These are phyloP conservation scores for Coccyzus lansbergi DNA, from an alignment of 2,797 vertebrate species.

Conservation along the genomic window DNA sequence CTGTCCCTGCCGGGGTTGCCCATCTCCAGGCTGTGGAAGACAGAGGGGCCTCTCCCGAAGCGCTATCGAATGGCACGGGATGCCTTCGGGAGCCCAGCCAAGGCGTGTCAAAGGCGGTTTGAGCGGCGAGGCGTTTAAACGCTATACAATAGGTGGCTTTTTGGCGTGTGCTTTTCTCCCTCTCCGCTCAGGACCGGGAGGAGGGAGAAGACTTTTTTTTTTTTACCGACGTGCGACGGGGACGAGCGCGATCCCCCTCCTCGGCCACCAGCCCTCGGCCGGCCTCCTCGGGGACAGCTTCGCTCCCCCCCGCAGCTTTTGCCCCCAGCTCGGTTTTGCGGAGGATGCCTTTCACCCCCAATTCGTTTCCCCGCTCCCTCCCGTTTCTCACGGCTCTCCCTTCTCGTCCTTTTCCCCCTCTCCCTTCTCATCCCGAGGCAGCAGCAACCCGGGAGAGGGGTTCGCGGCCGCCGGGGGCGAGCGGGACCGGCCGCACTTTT, in stretches of 20 bases:
- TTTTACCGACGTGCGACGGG: background rate
- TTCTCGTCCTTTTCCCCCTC: background rate
- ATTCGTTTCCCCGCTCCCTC: too few species aligned
- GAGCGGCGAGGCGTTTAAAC: conserved; percentile 42
- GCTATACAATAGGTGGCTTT: conserved; percentile 29
- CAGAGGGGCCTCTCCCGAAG: conserved; percentile 7
- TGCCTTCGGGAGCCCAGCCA: conserved; percentile 57
- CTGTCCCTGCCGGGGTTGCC: background rate
- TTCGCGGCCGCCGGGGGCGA: background rate
- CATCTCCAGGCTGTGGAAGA: background rate
- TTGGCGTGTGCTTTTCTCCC: background rate
- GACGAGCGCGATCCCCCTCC: background rate
- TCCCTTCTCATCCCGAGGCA: background rate
- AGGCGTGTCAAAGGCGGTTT: conserved; percentile 50
- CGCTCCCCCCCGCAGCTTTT: background rate
- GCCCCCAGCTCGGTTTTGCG: background rate
- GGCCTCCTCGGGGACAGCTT: too few species aligned
- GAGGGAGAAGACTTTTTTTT: background rate
- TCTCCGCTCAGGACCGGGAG: background rate
- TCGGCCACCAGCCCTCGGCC: background rate
- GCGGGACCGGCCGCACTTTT: background rate
- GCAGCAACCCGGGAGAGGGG: background rate
- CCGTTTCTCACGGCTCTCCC: background rate
- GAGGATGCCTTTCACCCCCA: background rate
- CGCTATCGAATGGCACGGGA: conserved; percentile 24